Conservation (phyloP, 2,113 vertebrate genomes). For the Boleophthalmus pectinirostris region DNA sequence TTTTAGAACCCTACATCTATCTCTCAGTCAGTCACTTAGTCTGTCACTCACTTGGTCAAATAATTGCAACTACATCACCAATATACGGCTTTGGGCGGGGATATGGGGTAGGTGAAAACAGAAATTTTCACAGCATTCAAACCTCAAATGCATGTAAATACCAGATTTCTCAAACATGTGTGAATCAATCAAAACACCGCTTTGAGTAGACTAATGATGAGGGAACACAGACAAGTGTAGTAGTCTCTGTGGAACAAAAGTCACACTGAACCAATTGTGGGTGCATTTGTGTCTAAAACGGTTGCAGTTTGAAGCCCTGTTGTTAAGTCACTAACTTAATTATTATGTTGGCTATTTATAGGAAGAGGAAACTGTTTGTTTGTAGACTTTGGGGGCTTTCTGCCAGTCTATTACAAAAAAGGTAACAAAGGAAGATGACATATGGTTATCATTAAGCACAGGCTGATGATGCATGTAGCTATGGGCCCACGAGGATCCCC, state of each 20-base stretch:
- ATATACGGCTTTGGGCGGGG: too few relatives aligned
- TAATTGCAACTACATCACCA: too few relatives aligned
- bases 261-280: not conserved
- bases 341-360: conserved; percentile 38
- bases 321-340: conserved; percentile 48
- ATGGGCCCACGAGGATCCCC: conserved; percentile 56
- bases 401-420: conserved; percentile 35
- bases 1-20: too few relatives aligned
- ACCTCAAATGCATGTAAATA: too few relatives aligned
- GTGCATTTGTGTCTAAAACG: not conserved
- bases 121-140: too few relatives aligned
- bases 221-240: too few relatives aligned
- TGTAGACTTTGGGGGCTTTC: conserved; percentile 17
- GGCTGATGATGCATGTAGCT: conserved; percentile 31
- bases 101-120: too few relatives aligned
- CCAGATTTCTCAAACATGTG: too few relatives aligned
- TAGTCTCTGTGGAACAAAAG: not conserved
- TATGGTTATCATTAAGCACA: conserved; percentile 15
- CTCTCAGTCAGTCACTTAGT: too few relatives aligned
- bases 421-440: conserved; percentile 16
- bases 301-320: conserved; percentile 12
- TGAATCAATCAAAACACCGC: too few relatives aligned
- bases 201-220: too few relatives aligned
- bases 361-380: conserved; percentile 17
- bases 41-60: too few relatives aligned